phyloP scores from a whole-genome alignment of 1,140 invertebrate genomes.

The Camponotus pennsylvanicus region DNA sequence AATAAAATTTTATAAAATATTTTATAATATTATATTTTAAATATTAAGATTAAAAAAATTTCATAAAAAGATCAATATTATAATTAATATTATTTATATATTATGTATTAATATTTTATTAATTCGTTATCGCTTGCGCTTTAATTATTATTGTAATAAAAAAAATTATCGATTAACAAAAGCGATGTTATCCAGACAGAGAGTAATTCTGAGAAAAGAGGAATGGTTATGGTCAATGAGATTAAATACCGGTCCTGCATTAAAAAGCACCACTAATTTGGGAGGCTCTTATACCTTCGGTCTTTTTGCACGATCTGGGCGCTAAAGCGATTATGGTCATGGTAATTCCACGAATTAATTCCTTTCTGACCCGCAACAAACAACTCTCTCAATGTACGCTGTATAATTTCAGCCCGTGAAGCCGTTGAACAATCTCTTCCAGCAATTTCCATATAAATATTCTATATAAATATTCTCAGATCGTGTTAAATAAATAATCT shows the following conservation, averaged over 20 bases:
- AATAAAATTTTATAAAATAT: too few relatives aligned
- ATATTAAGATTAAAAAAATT: neutral
- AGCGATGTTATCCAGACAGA: slow-evolving; percentile 13
- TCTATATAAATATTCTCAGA: neutral
- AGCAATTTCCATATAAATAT: slow-evolving; percentile 1
- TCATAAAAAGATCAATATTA: neutral
- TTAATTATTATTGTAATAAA: neutral
- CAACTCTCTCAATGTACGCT: slow-evolving; percentile 36
- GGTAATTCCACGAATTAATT: slow-evolving; percentile 75
- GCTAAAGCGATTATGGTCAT: slow-evolving; percentile 74
- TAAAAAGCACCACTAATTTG: slow-evolving; percentile 72
- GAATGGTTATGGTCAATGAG: slow-evolving; percentile 65
- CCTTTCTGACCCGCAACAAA: slow-evolving; percentile 32
- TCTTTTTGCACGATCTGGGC: slow-evolving; percentile 60
- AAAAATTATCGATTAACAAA: slow-evolving; percentile 25
- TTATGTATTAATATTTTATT: neutral
- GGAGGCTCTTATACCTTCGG: slow-evolving; percentile 68
- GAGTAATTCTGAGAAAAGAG: slow-evolving; percentile 50
- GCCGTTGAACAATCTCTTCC: slow-evolving; percentile 11
- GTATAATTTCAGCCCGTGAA: slow-evolving; percentile 12
- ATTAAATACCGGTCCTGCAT: slow-evolving; percentile 65
- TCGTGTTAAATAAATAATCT: neutral
- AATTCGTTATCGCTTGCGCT: neutral
- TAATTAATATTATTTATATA: slow-evolving; percentile 16
- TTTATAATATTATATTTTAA: too few relatives aligned